These are phyloP conservation scores for Dryobota labecula DNA, from an alignment of 2,888 invertebrate genomes.

Conservation along the genomic window DNA sequence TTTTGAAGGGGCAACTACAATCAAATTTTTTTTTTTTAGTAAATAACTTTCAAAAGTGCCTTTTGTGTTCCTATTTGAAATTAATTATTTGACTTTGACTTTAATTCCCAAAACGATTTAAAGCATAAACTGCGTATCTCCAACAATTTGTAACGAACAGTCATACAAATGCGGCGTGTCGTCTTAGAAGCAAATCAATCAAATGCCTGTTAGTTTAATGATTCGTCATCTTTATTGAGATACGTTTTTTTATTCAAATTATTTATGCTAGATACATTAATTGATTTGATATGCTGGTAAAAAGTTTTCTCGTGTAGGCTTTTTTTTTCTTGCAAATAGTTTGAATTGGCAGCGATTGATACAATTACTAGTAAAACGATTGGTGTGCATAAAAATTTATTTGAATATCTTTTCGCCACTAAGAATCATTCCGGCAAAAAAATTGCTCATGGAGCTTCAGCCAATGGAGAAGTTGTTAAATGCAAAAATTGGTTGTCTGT, in stretches of 20 bases:
- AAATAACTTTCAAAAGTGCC: too few species aligned
- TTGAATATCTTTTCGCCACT: background rate
- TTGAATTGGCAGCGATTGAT: slow-evolving; percentile 31
- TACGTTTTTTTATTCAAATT: slow-evolving; percentile 46
- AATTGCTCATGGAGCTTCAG: background rate
- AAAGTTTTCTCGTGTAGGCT: slow-evolving; percentile 5
- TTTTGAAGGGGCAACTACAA: too few species aligned
- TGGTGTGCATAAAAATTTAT: background rate
- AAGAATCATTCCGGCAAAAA: background rate
- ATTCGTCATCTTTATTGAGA: slow-evolving; percentile 54
- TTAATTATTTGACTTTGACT: too few species aligned
- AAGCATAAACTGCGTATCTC: background rate
- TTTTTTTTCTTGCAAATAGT: slow-evolving; percentile 12
- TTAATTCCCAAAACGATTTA: background rate
- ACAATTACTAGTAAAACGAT: background rate
- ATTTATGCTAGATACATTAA: slow-evolving; percentile 49
- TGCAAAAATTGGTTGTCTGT: too few species aligned
- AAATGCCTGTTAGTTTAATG: slow-evolving; percentile 58
- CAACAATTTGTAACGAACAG: slow-evolving; percentile 38
- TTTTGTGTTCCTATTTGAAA: too few species aligned
- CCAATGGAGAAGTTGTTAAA: background rate
- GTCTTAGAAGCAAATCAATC: slow-evolving; percentile 61
- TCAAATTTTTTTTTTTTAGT: too few species aligned
- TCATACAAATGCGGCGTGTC: slow-evolving; percentile 54
- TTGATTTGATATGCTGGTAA: slow-evolving; percentile 52